Base-by-base conservation (phyloP, 2,888 invertebrate species). In the Catocala fraxini region DNA sequence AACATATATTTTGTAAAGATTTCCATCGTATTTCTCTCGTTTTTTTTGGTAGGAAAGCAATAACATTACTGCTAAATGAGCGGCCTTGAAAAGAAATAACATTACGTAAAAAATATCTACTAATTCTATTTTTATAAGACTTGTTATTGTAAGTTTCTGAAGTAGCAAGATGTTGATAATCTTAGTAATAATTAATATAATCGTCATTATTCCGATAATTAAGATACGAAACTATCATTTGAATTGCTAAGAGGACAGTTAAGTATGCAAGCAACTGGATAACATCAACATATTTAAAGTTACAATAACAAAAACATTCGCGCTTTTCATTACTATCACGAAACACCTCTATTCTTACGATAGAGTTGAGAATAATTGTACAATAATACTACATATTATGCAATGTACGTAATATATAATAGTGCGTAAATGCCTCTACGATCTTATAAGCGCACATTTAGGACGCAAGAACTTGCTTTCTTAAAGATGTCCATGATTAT, bases 161-260 rank as follows among this genome's bases (percentile, higher is more conserved):
- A 39, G 6, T 39, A 39, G 6, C 25, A 25, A 9, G 9, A 15
- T 46, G 46, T 46, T 46, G 13, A 46, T 46, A 46, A 15, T 6
- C 46, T 46, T 9, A 15, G 46, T 46, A 33, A 9, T n/a, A 48
- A 48, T 34, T 34, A 48, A 15, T 46, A 7, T 48, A 48, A 48
- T 48, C 3, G 6, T 47, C 39, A 13, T 47, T 59, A 63, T 56
- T 60, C 56, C 56, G 52, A 61, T 70, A 55, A 55, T 53, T 59
- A 46, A 58, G 55, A 59, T 56, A 66, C 42, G 48, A 58, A 56
- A 58, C 42, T 41, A 54, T 59, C 35, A 80, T 81, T 81, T 73
- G 75, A 77, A 80, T 75, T 77, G 71, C 74, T 75, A 79, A 81
- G 75, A 49, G 59, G 64, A 74, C 89, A 88, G 60, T 84, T 81